Conservation (phyloP, 53 echinoderm and acorn worm genomes). For the Arbacia lixula region DNA sequence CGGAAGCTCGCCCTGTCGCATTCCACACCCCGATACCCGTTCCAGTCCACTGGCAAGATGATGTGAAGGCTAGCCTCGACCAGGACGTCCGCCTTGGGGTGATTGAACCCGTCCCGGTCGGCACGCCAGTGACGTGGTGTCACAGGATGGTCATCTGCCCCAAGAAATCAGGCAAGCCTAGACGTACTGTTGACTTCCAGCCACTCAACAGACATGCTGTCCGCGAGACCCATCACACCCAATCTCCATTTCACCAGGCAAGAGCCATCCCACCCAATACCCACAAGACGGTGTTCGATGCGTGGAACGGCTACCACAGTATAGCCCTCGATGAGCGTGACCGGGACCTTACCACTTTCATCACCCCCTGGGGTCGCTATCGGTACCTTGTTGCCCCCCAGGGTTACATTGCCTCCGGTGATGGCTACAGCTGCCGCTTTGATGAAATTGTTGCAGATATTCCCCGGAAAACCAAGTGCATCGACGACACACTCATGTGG, state of each 20-base stretch:
- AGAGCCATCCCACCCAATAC: constrained; percentile 26
- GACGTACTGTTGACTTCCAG: constrained; percentile 53
- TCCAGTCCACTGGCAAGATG: constrained; percentile 71
- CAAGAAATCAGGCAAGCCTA: constrained; percentile 61
- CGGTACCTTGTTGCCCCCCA: no score
- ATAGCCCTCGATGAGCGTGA: constrained; percentile 52
- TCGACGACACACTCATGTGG: no score
- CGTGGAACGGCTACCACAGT: constrained; percentile 71
- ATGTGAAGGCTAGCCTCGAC: constrained; percentile 72
- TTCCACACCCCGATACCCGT: constrained; percentile 74
- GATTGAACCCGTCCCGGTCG: constrained; percentile 62
- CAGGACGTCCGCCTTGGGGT: constrained; percentile 74
- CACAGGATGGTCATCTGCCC: constrained; percentile 64
- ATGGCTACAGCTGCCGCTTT: no score
- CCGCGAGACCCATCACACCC: constrained; percentile 65
- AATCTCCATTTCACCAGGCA: constrained; percentile 66
- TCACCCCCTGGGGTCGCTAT: constrained; percentile 58
- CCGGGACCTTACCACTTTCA: constrained; percentile 57
- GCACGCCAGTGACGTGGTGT: constrained; percentile 70
- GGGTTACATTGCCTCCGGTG: no score
- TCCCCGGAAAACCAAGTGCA: no score
- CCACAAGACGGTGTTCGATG: constrained; percentile 47
- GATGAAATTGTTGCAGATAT: no score
- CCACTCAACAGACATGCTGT: constrained; percentile 57
- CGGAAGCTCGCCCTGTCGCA: constrained; percentile 59